These are phyloP conservation scores for Nasonia longicornis DNA, from an alignment of 1,140 invertebrate genomes.

Conservation along the genomic window DNA sequence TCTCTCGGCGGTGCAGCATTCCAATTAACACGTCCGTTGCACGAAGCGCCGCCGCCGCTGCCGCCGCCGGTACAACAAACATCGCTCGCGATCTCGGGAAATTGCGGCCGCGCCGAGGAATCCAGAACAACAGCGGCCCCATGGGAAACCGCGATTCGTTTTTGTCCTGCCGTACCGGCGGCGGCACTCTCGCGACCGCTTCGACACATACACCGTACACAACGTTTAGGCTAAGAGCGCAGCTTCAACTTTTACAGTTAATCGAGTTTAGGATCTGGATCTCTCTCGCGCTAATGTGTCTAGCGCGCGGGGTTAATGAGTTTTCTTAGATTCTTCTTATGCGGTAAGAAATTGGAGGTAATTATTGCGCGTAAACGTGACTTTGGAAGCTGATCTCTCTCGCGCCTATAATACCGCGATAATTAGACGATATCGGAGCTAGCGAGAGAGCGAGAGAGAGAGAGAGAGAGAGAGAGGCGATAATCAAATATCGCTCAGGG, in stretches of 20 bases:
- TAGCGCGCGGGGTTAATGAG: background rate
- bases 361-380: background rate
- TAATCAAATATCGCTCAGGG: conserved; percentile 18
- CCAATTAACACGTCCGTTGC: conserved; percentile 53
- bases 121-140: background rate
- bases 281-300: background rate
- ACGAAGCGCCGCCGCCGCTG: conserved; percentile 17
- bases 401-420: background rate
- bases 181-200: too few species aligned
- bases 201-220: background rate
- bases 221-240: background rate
- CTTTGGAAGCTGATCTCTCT: background rate
- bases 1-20: conserved; percentile 47
- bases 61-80: background rate
- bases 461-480: background rate
- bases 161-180: background rate
- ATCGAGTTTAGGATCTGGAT: background rate
- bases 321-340: background rate
- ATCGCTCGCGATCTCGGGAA: conserved; percentile 2
- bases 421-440: conserved; percentile 1
- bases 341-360: background rate
- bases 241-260: background rate
- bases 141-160: conserved; percentile 1
- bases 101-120: background rate
- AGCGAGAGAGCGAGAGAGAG: too few species aligned